phyloP scores from a whole-genome alignment of 2,797 vertebrate species.

The Spondyliosoma cantharus region DNA sequence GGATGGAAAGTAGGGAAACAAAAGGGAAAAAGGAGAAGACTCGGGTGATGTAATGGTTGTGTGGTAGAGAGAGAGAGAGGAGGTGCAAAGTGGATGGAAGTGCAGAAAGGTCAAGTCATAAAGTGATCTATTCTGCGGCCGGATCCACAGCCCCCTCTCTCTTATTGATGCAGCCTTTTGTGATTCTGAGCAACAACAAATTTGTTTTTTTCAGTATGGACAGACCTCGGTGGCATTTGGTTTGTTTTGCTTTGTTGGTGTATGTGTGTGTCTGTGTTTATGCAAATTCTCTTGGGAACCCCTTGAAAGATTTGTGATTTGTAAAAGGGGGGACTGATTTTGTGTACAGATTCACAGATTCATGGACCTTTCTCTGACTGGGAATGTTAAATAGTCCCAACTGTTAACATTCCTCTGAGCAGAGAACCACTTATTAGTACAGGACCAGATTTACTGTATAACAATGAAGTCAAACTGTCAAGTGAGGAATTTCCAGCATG shows the following conservation, averaged over 20 bases:
- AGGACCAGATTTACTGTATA: slow-evolving; percentile 17
- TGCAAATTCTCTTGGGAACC: slow-evolving; percentile 6
- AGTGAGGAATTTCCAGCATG: slow-evolving; percentile 16
- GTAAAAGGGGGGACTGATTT: not conserved
- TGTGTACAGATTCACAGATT: slow-evolving; percentile 17
- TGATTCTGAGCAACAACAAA: slow-evolving; percentile 14
- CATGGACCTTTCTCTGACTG: slow-evolving; percentile 4
- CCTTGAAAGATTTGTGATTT: slow-evolving; percentile 2
- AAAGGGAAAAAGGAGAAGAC: slow-evolving; percentile 34
- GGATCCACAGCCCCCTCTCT: not conserved
- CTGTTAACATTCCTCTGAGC: slow-evolving; percentile 26
- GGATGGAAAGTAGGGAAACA: slow-evolving; percentile 57
- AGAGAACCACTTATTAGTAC: slow-evolving; percentile 4
- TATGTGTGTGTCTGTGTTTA: slow-evolving; percentile 6
- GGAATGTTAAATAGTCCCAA: slow-evolving; percentile 8
- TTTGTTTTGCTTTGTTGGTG: slow-evolving; percentile 19
- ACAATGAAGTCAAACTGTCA: slow-evolving; percentile 33
- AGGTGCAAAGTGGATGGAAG: slow-evolving; percentile 7
- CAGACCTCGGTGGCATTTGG: slow-evolving; percentile 6
- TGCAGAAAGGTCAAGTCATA: slow-evolving; percentile 27
- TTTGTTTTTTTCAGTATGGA: slow-evolving; percentile 25
- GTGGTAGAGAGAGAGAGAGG: slow-evolving; percentile 19
- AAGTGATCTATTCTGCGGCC: slow-evolving; percentile 4
- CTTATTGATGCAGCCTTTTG: slow-evolving; percentile 11
- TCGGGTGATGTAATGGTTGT: slow-evolving; percentile 47